A percentile compares a stretch with the other conserved stretches of the same genome.
phyloP scores from a whole-genome alignment of 2,888 invertebrate species.

The Amphipyra berbera region DNA sequence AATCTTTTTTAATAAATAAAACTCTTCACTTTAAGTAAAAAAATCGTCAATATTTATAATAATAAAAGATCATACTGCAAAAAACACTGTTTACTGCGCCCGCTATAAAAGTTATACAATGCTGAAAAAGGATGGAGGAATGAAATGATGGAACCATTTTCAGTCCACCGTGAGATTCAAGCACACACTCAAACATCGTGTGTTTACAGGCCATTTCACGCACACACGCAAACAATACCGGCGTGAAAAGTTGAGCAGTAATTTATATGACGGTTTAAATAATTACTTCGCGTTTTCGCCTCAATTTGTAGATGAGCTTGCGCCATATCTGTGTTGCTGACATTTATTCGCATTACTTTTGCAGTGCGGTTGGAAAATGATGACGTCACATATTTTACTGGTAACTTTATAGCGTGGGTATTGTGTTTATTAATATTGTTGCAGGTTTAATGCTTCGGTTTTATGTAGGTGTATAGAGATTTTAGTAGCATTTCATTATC shows the following conservation, averaged over 20 bases:
- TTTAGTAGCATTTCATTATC: too few relatives aligned
- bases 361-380: conserved; percentile 68
- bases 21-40: too few relatives aligned
- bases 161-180: conserved; percentile 79
- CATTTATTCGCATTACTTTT: conserved; percentile 78
- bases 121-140: conserved; percentile 87
- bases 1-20: too few relatives aligned
- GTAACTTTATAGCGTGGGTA: conserved; percentile 47
- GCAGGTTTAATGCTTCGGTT: conserved; percentile 5
- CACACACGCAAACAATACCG: conserved; percentile 68
- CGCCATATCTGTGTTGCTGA: conserved; percentile 77
- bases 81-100: conserved; percentile 64
- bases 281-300: conserved; percentile 89
- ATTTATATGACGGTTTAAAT: conserved; percentile 90
- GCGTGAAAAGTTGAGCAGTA: conserved; percentile 89
- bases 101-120: conserved; percentile 79
- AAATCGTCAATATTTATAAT: neutral
- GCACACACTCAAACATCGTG: conserved; percentile 64
- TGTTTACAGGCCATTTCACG: conserved; percentile 65
- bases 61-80: conserved; percentile 7
- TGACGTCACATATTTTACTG: conserved; percentile 60
- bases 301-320: conserved; percentile 88
- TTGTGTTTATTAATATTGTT: conserved; percentile 41
- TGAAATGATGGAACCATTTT: conserved; percentile 88
- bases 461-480: neutral